Base-by-base conservation (phyloP, 2,888 invertebrate genomes). In the Stratiomys singularior region DNA sequence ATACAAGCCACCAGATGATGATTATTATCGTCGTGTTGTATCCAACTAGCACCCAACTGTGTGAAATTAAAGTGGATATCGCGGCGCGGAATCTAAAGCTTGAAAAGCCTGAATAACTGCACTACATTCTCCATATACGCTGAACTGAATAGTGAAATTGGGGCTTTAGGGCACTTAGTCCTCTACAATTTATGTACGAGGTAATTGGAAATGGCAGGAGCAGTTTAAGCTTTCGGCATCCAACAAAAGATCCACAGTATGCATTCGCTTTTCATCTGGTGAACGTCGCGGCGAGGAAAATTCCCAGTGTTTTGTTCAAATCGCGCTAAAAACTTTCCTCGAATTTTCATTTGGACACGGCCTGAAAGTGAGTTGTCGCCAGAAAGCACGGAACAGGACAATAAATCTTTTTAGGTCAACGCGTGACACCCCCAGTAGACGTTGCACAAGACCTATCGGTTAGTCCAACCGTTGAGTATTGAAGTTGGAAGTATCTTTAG, bases 1-100 rank as follows among this genome's bases (percentile, higher is more conserved):
- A 37, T 9, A 37, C 37, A 52, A 52, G 52, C 4, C 18, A 52
- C 15, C 52, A 52, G 52, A 52, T 52, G 4, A 37, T 15, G 52
- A 52, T 52, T 5, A n/a, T 64, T 64, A 47, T 47, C n/a, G n/a
- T n/a, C n/a, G n/a, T n/a, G n/a, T n/a, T n/a, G 23, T 44, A 69
- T 69, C 25, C 47, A 69, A 69, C 46, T 69, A 25, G 69, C 69
- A 69, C n/a, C 69, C 69, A 69, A 69, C 69, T 47, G 69, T 47
- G 69, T 47, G 18, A 69, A 69, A 69, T 69, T 69, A 21, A 25
- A 69, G 47, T 46, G 46, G 25, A 69, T 69, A 69, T 46, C 66
- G 18, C 66, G 46, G 21, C 23, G 13, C 28, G 44, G 44, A 44
- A 66, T 44, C 37, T 37, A 37, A 37, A 37, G 37, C 37, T 37